A percentile compares a stretch with the other conserved stretches of the same genome.
Evolutionary conservation across 2,113 vertebrate genomes (phyloP).

Genomic region (Bettongia penicillata): DNA sequence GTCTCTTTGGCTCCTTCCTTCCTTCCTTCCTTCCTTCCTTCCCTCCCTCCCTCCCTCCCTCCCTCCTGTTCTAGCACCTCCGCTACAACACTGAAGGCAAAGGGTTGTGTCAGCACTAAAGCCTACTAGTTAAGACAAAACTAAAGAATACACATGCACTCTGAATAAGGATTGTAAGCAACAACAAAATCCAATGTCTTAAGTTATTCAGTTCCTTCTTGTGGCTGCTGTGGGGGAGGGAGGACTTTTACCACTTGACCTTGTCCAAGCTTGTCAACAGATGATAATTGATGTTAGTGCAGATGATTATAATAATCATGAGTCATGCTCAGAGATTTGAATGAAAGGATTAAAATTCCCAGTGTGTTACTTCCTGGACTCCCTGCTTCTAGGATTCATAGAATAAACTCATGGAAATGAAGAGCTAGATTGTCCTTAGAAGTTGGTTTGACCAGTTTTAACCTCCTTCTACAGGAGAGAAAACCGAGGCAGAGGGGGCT

Average conservation of each 20-base stretch:
- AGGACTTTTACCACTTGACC: neutral
- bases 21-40: neutral
- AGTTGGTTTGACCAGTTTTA: neutral
- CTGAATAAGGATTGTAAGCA: too few species aligned
- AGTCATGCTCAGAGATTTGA: neutral
- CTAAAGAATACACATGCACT: too few species aligned
- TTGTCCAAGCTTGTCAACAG: neutral
- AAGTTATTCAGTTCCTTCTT: accelerated
- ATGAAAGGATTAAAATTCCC: neutral
- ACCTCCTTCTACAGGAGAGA: neutral
- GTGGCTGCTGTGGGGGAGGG: neutral
- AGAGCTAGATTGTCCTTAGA: neutral
- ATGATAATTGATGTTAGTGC: neutral
- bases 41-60: too few species aligned
- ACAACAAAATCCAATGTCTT: too few species aligned
- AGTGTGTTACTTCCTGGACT: neutral
- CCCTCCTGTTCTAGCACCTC: too few species aligned
- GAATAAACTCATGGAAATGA: neutral
- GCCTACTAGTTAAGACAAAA: too few species aligned
- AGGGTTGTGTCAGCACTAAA: too few species aligned
- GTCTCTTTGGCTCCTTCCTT: too few species aligned
- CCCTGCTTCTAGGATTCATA: neutral
- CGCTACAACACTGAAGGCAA: too few species aligned
- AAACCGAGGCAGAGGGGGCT: neutral
- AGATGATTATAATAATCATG: neutral